phyloP scores from a whole-genome alignment of 1,140 invertebrate species.

The Cheumatopsyche charites region DNA sequence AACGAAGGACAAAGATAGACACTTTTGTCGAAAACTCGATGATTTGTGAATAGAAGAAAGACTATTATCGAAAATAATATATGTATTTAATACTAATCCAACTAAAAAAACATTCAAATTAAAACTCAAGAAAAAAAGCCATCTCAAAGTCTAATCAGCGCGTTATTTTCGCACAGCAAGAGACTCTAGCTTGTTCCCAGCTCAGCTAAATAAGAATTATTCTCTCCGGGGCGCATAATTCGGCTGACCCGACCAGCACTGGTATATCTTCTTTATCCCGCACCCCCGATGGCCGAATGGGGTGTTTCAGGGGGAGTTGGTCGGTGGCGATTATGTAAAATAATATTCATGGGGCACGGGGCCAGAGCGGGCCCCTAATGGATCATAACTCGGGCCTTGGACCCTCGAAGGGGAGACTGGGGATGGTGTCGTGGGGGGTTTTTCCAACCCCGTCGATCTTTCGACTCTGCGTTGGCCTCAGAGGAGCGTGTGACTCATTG shows the following conservation, averaged over 20 bases:
- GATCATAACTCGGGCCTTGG: conserved; percentile 33
- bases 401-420: conserved; percentile 30
- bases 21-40: no score
- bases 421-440: not conserved
- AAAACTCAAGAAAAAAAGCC: no score
- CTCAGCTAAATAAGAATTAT: conserved; percentile 32
- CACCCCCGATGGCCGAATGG: not conserved
- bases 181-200: not conserved
- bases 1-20: no score
- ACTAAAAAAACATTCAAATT: no score
- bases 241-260: conserved; percentile 29
- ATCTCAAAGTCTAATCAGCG: no score
- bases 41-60: no score
- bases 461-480: not conserved
- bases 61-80: no score
- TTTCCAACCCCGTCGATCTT: not conserved
- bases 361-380: conserved; percentile 34
- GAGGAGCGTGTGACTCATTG: conserved; percentile 20
- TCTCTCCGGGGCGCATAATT: conserved; percentile 32
- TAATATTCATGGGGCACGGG: conserved; percentile 45
- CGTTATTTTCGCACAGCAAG: not conserved
- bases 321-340: conserved; percentile 47
- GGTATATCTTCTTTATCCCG: conserved; percentile 39
- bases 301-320: conserved; percentile 5
- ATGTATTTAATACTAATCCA: no score